These are phyloP conservation scores for Drosophila ezoana DNA, from an alignment of 2,888 invertebrate species.

Conservation along the genomic window DNA sequence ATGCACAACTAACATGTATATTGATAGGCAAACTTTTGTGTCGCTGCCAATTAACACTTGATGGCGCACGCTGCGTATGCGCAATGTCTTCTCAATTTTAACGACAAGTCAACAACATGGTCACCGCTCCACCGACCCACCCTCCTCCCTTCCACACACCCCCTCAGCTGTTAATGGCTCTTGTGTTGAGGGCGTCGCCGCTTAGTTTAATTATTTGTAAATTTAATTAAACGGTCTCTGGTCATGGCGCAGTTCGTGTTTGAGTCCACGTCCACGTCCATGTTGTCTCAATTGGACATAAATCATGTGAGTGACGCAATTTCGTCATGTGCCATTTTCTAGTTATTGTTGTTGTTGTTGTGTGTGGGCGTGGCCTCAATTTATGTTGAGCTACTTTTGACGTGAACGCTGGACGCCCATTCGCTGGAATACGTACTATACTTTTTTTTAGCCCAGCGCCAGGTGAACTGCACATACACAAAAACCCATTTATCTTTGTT, in stretches of 20 bases:
- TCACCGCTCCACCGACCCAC: background rate
- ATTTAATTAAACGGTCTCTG: conserved; percentile 71
- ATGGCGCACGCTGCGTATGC: conserved; percentile 74
- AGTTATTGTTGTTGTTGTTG: conserved; percentile 26
- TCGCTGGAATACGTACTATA: conserved; percentile 25
- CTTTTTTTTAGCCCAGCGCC: conserved; percentile 30
- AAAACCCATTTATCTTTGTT: conserved; percentile 24
- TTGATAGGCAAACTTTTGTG: conserved; percentile 72
- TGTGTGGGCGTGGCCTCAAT: conserved; percentile 62
- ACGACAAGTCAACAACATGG: conserved; percentile 28
- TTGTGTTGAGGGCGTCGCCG: conserved; percentile 60
- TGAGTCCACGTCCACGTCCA: conserved; percentile 12
- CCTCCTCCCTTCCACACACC: background rate
- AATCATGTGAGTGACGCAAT: conserved; percentile 75
- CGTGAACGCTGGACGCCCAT: conserved; percentile 38
- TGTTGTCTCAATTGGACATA: conserved; percentile 66
- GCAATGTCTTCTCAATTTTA: conserved; percentile 52
- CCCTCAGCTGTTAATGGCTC: conserved; percentile 1
- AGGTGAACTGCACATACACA: conserved; percentile 59
- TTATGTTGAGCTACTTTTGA: conserved; percentile 53
- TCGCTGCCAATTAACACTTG: conserved; percentile 68
- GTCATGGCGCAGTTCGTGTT: conserved; percentile 31
- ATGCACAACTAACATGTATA: conserved; percentile 24
- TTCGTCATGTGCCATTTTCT: conserved; percentile 62
- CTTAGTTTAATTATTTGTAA: conserved; percentile 68